Base-by-base conservation (phyloP, 2,888 invertebrate species). In the Leucania comma region DNA sequence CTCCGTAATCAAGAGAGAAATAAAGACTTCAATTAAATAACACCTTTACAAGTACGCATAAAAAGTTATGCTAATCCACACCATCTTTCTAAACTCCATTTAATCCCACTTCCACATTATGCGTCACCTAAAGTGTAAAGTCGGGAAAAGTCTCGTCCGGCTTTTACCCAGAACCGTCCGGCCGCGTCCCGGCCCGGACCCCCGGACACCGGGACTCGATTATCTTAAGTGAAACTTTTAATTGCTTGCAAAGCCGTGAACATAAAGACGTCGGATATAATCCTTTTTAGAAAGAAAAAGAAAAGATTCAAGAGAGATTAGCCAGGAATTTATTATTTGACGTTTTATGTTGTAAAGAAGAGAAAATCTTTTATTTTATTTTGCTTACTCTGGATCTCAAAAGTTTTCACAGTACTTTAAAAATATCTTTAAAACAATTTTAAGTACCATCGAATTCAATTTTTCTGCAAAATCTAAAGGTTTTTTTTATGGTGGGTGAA, bases 211-310 rank as follows among this genome's bases (percentile, higher is more conserved):
- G 38, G 42, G 48, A 60, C 58, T 51, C 53, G n/a, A 67, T 79
- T 80, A 78, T 81, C 73, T 78, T 63, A 78, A 78, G 69, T 48
- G 70, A 80, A 80, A 80, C 79, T 80, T 82, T 80, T 78, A 80
- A 80, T 80, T 82, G 62, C 80, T 82, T 78, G 73, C 74, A 62
- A 78, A 80, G 69, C 79, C 61, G 80, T 78, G 66, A 82, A 78
- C 69, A 26, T 72, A 71, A 82, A 70, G 68, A 71, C 51, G 68
- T 73, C 68, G 56, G 54, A 24, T 59, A 59, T 75, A 69, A 80
- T 72, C 68, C 72, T 71, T 83, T n/a, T 64, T 67, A 67, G 48
- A 74, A 75, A 67, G 68, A 63, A 75, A 75, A 72, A 65, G 42
- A 17, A 64, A 73, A 64, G 60, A 68, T 75, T 58, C 50, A n/a